Evolutionary conservation across 2,888 invertebrate genomes (phyloP), one percentile per base, ranked within the genome.

Genomic region (Ophion costatus): DNA sequence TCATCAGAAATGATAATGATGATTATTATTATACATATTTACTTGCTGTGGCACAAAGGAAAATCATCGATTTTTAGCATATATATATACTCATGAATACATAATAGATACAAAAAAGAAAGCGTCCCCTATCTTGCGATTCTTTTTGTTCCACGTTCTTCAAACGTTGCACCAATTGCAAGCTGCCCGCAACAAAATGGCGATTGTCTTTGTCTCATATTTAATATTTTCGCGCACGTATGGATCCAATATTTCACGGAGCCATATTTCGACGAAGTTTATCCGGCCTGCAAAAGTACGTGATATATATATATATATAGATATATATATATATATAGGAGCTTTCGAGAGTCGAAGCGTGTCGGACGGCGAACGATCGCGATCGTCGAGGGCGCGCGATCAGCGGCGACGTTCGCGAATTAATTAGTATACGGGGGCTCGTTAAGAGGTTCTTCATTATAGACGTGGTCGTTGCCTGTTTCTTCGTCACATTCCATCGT

Each of bases 381-480:
- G 76, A 57, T 56, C 45, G 29, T 11, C 45, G 17, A 14, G 51
- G 51, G 24, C 22, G 24, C 24, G 7, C 24, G 70, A 7, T 51
- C 51, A 17, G 51, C 51, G 45, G 71, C 77, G 57, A 83, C 79
- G 79, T 83, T 86, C 84, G 80, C 85, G 85, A 87, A 87, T 87
- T 86, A 87, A 87, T 87, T 87, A 87, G 86, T 83, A 51, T 51
- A 51, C 51, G 82, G 82, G 84, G 83, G 80, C 86, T 87, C 86
- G 87, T 87, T 87, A 87, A 64, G 51, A 80, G 85, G 76, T 77
- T 80, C 83, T 67, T 80, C 76, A 71, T 73, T 73, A 61, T 45
- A 38, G 57, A 20, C 45, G 33, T 33, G 78, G 24, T 59, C 77
- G 77, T 56, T 79, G 56, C 61, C 33, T 57, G 56, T 67, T 29